A percentile compares a stretch with the other conserved stretches of the same genome.
Evolutionary conservation across 2,888 invertebrate species (phyloP).

Genomic region (Tyria jacobaeae): DNA sequence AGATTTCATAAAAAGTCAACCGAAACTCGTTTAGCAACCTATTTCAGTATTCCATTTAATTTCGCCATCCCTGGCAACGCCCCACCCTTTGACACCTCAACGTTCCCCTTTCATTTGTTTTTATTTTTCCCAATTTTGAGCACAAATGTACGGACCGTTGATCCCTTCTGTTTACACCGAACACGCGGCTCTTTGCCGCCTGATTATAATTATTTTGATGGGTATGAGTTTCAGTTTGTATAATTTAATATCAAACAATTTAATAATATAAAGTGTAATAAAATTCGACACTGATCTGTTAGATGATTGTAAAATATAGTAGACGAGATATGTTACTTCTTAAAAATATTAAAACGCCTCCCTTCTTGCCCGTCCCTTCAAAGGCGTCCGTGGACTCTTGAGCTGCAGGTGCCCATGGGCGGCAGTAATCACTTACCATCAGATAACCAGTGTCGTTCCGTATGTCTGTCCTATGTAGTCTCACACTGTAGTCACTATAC

Average conservation of each 20-base stretch:
- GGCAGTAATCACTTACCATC: too few relatives aligned
- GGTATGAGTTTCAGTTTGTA: not conserved
- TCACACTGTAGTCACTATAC: too few relatives aligned
- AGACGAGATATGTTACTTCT: too few relatives aligned
- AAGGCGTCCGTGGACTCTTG: too few relatives aligned
- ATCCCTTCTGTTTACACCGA: constrained; percentile 5
- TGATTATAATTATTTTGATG: constrained; percentile 7
- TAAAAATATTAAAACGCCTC: too few relatives aligned
- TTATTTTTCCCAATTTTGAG: constrained; percentile 12
- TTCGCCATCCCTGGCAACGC: constrained; percentile 7
- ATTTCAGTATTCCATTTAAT: constrained; percentile 32
- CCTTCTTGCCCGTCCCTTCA: too few relatives aligned
- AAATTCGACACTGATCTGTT: not conserved
- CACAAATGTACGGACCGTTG: constrained; percentile 7
- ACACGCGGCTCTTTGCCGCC: not conserved
- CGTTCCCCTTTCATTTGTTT: constrained; percentile 27
- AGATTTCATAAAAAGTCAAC: constrained; percentile 7
- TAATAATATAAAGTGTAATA: not conserved
- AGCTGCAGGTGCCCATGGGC: too few relatives aligned
- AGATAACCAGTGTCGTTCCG: too few relatives aligned
- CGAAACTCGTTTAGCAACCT: constrained; percentile 3
- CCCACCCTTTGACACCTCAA: constrained; percentile 18
- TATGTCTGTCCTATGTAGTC: too few relatives aligned
- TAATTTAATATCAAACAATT: not conserved
- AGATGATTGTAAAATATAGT: not conserved